phyloP scores from a whole-genome alignment of 2,888 invertebrate genomes.

The Stenodema calcarata region DNA sequence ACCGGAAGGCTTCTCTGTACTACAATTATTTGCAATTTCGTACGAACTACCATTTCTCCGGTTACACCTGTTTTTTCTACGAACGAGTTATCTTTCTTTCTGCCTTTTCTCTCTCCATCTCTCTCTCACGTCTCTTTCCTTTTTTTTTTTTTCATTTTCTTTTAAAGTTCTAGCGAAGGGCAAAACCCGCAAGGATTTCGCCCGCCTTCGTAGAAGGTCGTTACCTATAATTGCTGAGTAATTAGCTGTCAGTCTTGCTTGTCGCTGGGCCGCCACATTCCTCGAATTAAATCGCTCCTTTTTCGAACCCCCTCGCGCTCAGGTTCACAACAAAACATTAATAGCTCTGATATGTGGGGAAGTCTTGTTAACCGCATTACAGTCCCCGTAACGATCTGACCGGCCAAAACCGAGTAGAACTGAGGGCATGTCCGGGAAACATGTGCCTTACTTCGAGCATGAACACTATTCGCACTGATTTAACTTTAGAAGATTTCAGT shows the following conservation, averaged over 20 bases:
- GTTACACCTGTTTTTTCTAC: slow-evolving; percentile 19
- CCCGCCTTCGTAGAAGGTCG: slow-evolving; percentile 41
- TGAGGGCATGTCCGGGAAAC: too few relatives aligned
- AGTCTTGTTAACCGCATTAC: slow-evolving; percentile 30
- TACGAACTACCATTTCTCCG: not conserved
- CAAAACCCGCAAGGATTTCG: slow-evolving; percentile 29
- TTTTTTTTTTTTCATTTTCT: not conserved
- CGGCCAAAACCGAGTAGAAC: not conserved
- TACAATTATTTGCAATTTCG: not conserved
- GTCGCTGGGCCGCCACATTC: slow-evolving; percentile 41
- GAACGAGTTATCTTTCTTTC: not conserved
- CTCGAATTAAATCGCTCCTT: slow-evolving; percentile 42
- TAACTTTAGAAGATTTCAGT: too few relatives aligned
- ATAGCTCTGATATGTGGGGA: slow-evolving; percentile 29
- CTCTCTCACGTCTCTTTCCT: not conserved
- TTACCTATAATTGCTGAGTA: slow-evolving; percentile 43
- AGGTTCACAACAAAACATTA: slow-evolving; percentile 24
- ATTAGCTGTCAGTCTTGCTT: slow-evolving; percentile 41
- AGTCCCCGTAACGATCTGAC: slow-evolving; percentile 17
- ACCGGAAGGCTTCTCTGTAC: not conserved
- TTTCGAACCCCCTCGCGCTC: slow-evolving; percentile 17
- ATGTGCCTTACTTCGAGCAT: too few relatives aligned
- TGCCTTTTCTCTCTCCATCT: not conserved
- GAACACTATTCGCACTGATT: too few relatives aligned
- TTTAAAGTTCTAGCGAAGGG: slow-evolving; percentile 27